Conservation (phyloP, 2,888 invertebrate genomes). For the Mycalesis mineus region DNA sequence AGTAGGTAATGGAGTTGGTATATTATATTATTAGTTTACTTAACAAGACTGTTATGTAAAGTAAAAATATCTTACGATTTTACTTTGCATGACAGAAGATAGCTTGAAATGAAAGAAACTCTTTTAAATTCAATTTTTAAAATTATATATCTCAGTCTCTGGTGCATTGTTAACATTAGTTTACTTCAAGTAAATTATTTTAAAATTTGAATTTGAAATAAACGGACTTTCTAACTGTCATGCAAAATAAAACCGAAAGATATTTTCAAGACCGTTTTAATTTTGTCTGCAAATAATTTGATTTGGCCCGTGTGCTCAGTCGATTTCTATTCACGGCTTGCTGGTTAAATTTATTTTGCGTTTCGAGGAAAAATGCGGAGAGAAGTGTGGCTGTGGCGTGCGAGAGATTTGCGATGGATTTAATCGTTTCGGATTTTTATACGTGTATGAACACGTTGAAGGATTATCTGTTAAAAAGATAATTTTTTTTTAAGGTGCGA, state of each 20-base stretch:
- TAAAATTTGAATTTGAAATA: background rate
- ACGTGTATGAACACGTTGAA: background rate
- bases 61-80: too few relatives aligned
- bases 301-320: constrained; percentile 16
- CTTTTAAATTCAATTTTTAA: too few relatives aligned
- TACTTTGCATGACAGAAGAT: too few relatives aligned
- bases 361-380: constrained; percentile 18
- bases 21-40: too few relatives aligned
- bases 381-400: constrained; percentile 5
- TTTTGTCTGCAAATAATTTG: constrained; percentile 17
- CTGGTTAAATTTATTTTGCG: constrained; percentile 24
- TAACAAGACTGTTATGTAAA: too few relatives aligned
- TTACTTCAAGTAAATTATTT: too few relatives aligned
- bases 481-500: background rate
- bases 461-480: too few relatives aligned
- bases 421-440: background rate
- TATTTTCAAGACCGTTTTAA: constrained; percentile 6
- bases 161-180: too few relatives aligned
- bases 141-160: too few relatives aligned
- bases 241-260: background rate
- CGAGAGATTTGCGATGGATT: constrained; percentile 7
- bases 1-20: too few relatives aligned
- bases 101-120: too few relatives aligned
- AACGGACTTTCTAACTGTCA: background rate
- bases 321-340: constrained; percentile 29